Evolutionary conservation across 2,797 vertebrate genomes (phyloP), one percentile per base, ranked within the genome.

Genomic region (Eupleurogrammus muticus): DNA sequence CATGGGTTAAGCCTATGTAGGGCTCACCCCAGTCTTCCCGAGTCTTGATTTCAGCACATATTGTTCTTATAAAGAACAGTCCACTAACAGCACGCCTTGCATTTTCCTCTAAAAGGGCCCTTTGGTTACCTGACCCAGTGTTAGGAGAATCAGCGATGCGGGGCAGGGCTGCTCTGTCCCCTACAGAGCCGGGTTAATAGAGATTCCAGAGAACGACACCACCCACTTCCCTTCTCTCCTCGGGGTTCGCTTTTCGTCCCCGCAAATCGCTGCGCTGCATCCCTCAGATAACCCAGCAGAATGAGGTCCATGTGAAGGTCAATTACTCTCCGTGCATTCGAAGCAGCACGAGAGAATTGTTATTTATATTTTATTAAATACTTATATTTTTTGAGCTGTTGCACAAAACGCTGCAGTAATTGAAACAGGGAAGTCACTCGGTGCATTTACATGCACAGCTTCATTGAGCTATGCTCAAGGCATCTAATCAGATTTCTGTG

Each of bases 181-280:
- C 77, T 62, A 51, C 61, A 75, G 81, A 21, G 54, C 57, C 1
- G 3, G 10, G 24, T 59, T 89, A 77, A 92, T 91, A 85, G 76
- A 92, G 82, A 90, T 90, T 90, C 87, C 90, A 91, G 89, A 91
- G 67, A 21, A 55, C 1, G 21, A 71, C 70, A 82, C 64, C 88
- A 87, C 85, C 89, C 84, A 81, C 77, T 89, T 89, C 85, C 86
- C 70, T 28, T 82, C 77, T 77, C 62, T 50, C 61, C 68, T 24
- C 52, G 50, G 36, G 56, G 28, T 61, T 86, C 72, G 74, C 48
- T n/a, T 48, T 76, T 87, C 86, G 80, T 80, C 70, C n/a, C 84
- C 73, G 71, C 65, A 87, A 80, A 86, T 86, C 77, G 82, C 70
- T 57, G 66, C 17, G 2, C 53, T 59, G 72, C 52, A 59, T 76